Evolutionary conservation across 2,113 vertebrate species (phyloP).

Genomic region (Campylomormyrus numenius): DNA sequence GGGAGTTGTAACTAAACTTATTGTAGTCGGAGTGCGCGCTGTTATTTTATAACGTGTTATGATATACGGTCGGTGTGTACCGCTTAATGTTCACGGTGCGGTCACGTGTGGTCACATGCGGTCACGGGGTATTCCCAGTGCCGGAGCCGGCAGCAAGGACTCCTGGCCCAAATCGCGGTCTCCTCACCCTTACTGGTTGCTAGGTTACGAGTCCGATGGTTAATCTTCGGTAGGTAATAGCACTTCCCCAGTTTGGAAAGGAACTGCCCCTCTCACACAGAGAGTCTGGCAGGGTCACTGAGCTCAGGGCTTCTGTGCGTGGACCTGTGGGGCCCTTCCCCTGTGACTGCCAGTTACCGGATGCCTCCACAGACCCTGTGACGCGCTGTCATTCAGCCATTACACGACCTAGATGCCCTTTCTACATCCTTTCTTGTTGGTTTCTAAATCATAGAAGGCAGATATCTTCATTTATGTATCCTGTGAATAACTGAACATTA

Average conservation of each 20-base stretch:
- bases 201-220: neutral
- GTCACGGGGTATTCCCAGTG: neutral
- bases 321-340: neutral
- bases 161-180: neutral
- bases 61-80: neutral
- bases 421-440: neutral
- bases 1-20: neutral
- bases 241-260: neutral
- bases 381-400: neutral
- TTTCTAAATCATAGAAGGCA: neutral
- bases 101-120: neutral
- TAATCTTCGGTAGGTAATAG: neutral
- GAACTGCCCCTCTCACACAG: neutral
- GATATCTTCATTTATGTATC: neutral
- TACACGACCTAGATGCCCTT: neutral
- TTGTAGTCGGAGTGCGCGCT: neutral
- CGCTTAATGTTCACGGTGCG: neutral
- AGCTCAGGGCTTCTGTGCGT: neutral
- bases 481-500: neutral
- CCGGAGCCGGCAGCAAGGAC: neutral
- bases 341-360: neutral
- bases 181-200: neutral
- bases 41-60: neutral
- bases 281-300: neutral
- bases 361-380: neutral